Evolutionary conservation across 2,113 vertebrate species (phyloP), one percentile per base, ranked within the genome.

Genomic region (Sylvia atricapilla): DNA sequence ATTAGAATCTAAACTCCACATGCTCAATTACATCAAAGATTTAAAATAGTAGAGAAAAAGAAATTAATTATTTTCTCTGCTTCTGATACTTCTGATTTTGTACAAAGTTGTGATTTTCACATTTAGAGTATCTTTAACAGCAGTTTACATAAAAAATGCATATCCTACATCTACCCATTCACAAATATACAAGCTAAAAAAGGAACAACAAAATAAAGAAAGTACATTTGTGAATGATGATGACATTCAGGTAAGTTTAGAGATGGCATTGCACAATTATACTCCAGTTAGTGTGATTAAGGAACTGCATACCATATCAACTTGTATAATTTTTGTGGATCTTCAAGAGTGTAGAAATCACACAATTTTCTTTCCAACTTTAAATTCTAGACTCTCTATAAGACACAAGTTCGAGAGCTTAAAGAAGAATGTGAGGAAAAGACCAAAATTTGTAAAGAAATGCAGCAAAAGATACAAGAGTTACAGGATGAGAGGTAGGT

Each of bases 341-440:
- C 33, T 58, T 78, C 33, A 35, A 67, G 10, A 78, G 66, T 46
- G 22, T 37, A 23, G 30, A 81, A 88, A n/a, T 75, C 52, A 70
- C 0, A 0, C 56, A 2, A 23, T 78, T 90, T 84, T 92, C 50
- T 87, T 77, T 89, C 15, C 58, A 13, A 91, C 67, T 95, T 97
- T 43, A 77, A 93, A n/a, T 94, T 94, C 43, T 96, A 99, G 99
- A 99, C 99, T 9, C 97, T 99, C 28, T 99, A 99, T 94, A 99
- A 99, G 97, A 99, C 99, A 2, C 99, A 99, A 97, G 99, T 99
- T 79, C 98, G 99, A 69, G 99, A 99, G 93, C 98, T 99, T 73
- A 99, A 99, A 97, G 99, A 99, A 95, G 99, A 99, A 95, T 99
- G 99, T 97, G 99, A 99, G 84, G 99, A 99, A 89, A 99, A 98